Conservation (phyloP, 92 coral and sea anemone genomes). For the Palythoa grandis region DNA sequence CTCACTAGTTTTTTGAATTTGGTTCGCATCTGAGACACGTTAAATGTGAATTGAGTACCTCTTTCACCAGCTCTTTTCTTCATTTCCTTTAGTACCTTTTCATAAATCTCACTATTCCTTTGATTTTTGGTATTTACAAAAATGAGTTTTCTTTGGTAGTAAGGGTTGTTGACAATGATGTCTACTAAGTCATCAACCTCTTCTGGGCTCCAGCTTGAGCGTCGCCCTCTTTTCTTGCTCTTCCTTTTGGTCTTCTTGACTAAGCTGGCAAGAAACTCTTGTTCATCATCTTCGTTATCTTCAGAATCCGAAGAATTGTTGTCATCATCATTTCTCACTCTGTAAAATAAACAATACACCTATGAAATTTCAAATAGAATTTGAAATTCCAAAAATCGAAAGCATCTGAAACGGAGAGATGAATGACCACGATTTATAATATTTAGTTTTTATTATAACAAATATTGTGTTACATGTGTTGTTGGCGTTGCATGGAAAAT, state of each 20-base stretch:
- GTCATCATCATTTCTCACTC: slow-evolving; percentile 11
- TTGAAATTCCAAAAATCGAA: slow-evolving; percentile 13
- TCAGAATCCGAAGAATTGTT: not conserved
- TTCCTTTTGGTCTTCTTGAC: slow-evolving; percentile 26
- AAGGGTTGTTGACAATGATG: slow-evolving; percentile 52
- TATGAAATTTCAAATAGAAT: not conserved
- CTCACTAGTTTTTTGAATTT: slow-evolving; percentile 60
- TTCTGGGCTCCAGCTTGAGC: slow-evolving; percentile 43
- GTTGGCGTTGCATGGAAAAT: slow-evolving; percentile 25
- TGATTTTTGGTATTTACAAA: slow-evolving; percentile 63
- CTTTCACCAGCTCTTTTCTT: slow-evolving; percentile 44
- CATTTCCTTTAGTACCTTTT: slow-evolving; percentile 34
- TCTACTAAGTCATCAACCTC: slow-evolving; percentile 60
- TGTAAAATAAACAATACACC: slow-evolving; percentile 16
- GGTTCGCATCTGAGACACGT: slow-evolving; percentile 46
- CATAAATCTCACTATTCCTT: slow-evolving; percentile 57
- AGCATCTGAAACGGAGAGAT: slow-evolving; percentile 12
- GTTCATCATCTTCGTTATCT: slow-evolving; percentile 13
- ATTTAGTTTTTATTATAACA: not conserved
- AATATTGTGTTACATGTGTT: slow-evolving; percentile 15
- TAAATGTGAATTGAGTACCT: slow-evolving; percentile 30
- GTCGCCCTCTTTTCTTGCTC: slow-evolving; percentile 36
- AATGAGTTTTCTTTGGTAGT: slow-evolving; percentile 58
- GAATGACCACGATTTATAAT: not conserved
- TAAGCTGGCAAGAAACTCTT: slow-evolving; percentile 18